phyloP scores from a whole-genome alignment of 1,140 invertebrate species.

The Hetaerina americana region DNA sequence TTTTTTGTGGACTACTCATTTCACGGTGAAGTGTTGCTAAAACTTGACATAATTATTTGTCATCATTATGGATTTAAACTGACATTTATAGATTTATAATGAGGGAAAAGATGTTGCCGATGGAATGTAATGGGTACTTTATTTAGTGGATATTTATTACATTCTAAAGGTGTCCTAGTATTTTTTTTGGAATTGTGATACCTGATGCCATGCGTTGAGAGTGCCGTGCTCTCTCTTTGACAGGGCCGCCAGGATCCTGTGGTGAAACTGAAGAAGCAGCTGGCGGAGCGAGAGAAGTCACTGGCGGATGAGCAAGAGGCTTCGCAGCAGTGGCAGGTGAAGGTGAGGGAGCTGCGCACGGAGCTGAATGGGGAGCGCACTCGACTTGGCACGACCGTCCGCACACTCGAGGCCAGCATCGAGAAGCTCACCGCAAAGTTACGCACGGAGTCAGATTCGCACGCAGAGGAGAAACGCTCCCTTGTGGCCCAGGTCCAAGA shows the following conservation, averaged over 20 bases:
- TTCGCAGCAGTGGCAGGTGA: conserved; percentile 46
- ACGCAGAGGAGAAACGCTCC: not conserved
- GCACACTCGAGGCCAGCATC: conserved; percentile 31
- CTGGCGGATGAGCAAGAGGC: conserved; percentile 57
- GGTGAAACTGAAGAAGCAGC: conserved; percentile 70
- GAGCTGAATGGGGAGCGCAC: conserved; percentile 52
- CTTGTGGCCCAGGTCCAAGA: not conserved
- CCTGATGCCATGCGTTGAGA: not conserved
- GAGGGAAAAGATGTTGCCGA: too few species aligned
- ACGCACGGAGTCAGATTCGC: not conserved
- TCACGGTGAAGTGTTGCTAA: too few species aligned
- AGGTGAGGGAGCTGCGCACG: conserved; percentile 60
- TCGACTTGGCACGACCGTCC: conserved; percentile 36
- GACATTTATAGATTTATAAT: too few species aligned
- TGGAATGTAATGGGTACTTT: too few species aligned
- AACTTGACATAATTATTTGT: too few species aligned
- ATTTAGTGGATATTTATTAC: too few species aligned
- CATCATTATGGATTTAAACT: too few species aligned
- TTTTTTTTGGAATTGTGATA: too few species aligned
- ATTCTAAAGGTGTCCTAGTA: too few species aligned
- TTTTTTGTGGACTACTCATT: too few species aligned
- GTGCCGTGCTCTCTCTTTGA: conserved; percentile 15
- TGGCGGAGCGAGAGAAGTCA: conserved; percentile 65
- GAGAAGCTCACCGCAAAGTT: conserved; percentile 35
- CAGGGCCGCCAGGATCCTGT: conserved; percentile 71